Conservation (phyloP, 2,797 vertebrate species). For the Platalea minor region DNA sequence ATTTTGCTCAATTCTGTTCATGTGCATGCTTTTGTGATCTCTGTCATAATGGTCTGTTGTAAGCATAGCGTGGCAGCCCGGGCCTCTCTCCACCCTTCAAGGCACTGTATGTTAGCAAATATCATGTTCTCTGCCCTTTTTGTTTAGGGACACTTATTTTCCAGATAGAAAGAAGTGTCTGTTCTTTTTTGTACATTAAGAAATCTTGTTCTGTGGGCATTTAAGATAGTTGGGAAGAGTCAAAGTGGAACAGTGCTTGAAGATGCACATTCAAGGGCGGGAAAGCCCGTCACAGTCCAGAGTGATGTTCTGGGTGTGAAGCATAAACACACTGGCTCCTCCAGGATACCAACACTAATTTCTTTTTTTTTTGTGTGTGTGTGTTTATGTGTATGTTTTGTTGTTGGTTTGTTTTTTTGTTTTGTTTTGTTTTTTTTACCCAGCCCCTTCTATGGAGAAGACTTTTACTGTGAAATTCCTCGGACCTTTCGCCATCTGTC, state of each 20-base stretch:
- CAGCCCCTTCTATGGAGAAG: constrained; percentile 98
- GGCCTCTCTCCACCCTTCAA: not conserved
- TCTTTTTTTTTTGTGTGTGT: not conserved
- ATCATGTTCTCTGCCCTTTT: not conserved
- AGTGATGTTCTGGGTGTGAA: not conserved
- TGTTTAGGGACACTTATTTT: not conserved
- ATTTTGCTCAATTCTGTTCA: not conserved
- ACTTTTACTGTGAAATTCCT: constrained; percentile 99
- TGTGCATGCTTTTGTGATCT: not conserved
- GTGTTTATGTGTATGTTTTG: not conserved
- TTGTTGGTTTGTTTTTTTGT: not conserved
- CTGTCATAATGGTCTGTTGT: not conserved
- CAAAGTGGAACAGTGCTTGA: not conserved
- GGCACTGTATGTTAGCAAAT: not conserved
- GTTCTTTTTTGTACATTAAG: not conserved
- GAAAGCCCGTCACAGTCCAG: not conserved
- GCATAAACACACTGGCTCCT: not conserved
- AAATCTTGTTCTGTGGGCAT: not conserved
- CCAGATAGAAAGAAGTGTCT: not conserved
- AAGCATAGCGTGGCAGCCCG: not conserved
- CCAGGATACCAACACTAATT: constrained; percentile 7
- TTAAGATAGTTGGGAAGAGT: not conserved
- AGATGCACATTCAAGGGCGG: not conserved
- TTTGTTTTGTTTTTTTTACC: not conserved
- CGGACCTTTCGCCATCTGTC: constrained; percentile 96